Conservation (phyloP, 2,113 vertebrate species). For the Festucalex cinctus region DNA sequence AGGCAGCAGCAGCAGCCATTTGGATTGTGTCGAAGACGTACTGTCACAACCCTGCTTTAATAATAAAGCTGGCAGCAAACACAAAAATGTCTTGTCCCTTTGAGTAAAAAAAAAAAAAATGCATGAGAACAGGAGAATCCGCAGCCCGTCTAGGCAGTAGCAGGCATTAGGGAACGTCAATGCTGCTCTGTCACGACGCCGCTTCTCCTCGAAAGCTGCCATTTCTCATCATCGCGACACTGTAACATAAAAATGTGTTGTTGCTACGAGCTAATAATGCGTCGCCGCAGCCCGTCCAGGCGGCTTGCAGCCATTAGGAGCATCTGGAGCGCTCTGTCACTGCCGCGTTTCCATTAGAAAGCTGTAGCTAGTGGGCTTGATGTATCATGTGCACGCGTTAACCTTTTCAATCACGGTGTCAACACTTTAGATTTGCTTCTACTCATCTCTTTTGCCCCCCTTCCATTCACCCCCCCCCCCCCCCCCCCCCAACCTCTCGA, state of each 20-base stretch:
- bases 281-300: constrained; percentile 92
- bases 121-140: too few species aligned
- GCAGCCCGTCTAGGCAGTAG: too few species aligned
- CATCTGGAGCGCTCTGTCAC: constrained; percentile 89
- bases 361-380: constrained; percentile 94
- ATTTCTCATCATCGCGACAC: not conserved
- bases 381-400: constrained; percentile 99
- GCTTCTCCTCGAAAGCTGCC: not conserved
- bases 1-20: too few species aligned
- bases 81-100: too few species aligned
- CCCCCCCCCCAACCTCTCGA: constrained; percentile 79
- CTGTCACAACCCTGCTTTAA: too few species aligned
- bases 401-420: constrained; percentile 99
- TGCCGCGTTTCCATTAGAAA: constrained; percentile 97
- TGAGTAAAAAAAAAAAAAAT: too few species aligned
- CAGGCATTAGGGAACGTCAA: too few species aligned
- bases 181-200: too few species aligned
- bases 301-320: constrained; percentile 87
- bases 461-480: constrained; percentile 46
- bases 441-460: constrained; percentile 99
- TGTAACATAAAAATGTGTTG: not conserved
- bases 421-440: constrained; percentile 99
- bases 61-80: too few species aligned
- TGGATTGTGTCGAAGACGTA: too few species aligned
- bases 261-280: constrained; percentile 91